Conservation (phyloP, 2,113 vertebrate species). For the Forbesichthys agassizii region DNA sequence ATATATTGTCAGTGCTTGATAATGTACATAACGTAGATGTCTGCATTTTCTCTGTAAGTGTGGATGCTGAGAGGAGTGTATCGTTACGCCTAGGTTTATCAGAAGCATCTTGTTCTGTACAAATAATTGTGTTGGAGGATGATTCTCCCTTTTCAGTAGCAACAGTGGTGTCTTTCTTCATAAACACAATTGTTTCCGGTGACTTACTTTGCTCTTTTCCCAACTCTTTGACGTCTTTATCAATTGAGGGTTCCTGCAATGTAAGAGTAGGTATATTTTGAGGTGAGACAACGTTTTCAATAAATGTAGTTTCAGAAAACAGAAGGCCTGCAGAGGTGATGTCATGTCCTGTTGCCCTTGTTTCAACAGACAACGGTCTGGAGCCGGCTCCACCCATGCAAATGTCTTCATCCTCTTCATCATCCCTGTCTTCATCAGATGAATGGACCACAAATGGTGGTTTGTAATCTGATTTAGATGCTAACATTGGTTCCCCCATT, state of each 20-base stretch:
- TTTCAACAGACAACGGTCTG: constrained; percentile 67
- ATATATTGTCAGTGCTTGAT: constrained; percentile 52
- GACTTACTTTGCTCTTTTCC: constrained; percentile 35
- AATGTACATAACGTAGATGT: constrained; percentile 26
- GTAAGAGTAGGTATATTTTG: constrained; percentile 51
- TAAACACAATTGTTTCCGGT: constrained; percentile 27
- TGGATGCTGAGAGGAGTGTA: constrained; percentile 21
- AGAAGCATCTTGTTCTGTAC: constrained; percentile 23
- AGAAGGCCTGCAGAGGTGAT: constrained; percentile 39
- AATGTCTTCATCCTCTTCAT: constrained; percentile 68
- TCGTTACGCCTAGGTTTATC: constrained; percentile 13
- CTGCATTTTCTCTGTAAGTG: constrained; percentile 37
- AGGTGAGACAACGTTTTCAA: constrained; percentile 36
- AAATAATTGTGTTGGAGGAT: neutral
- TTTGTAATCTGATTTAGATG: constrained; percentile 43
- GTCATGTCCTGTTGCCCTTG: constrained; percentile 55
- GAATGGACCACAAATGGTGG: constrained; percentile 66
- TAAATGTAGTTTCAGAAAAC: constrained; percentile 14
- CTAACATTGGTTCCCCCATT: constrained; percentile 17
- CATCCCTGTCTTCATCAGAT: constrained; percentile 73
- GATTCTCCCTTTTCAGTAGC: constrained; percentile 32
- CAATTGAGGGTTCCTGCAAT: constrained; percentile 65
- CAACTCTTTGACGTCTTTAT: constrained; percentile 57
- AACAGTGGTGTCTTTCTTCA: constrained; percentile 36
- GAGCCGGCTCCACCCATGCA: constrained; percentile 68